Conservation (phyloP, 2,797 vertebrate species). For the Pitangus sulphuratus region DNA sequence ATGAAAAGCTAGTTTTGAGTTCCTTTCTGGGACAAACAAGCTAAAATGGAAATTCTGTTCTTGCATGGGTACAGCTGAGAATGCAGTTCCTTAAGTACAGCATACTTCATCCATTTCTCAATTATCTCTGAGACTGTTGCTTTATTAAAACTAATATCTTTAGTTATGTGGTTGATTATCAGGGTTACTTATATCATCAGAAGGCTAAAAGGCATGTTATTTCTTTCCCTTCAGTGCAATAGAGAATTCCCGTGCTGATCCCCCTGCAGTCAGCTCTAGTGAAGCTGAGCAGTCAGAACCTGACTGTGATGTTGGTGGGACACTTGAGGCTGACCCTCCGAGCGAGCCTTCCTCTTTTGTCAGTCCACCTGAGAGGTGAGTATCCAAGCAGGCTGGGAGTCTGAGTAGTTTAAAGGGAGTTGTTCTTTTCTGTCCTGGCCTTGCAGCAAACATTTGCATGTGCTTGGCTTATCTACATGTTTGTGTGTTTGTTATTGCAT, state of each 20-base stretch:
- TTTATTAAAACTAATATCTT: neutral
- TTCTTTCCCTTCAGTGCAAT: conserved; percentile 90
- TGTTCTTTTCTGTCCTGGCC: conserved; percentile 68
- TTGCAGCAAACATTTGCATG: neutral
- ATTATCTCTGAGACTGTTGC: neutral
- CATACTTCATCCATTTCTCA: neutral
- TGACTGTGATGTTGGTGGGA: conserved; percentile 81
- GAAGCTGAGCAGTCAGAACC: conserved; percentile 84
- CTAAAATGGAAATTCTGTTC: neutral
- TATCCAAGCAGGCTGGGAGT: conserved; percentile 61
- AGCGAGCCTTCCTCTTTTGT: conserved; percentile 87
- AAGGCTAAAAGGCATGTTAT: conserved; percentile 85
- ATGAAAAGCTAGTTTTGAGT: neutral
- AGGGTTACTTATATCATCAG: conserved; percentile 18
- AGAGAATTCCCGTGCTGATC: conserved; percentile 83
- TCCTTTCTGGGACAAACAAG: neutral
- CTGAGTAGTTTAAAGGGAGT: conserved; percentile 36
- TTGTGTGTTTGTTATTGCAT: neutral
- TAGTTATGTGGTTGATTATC: neutral
- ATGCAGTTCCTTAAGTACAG: neutral
- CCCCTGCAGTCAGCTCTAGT: conserved; percentile 83
- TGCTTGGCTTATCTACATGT: conserved; percentile 18
- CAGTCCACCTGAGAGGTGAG: conserved; percentile 86
- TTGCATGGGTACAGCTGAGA: neutral
- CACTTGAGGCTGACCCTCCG: conserved; percentile 81